A percentile compares a stretch with the other conserved stretches of the same genome.
Conservation (phyloP, 2,888 invertebrate species). For the Clitarchus hookeri region DNA sequence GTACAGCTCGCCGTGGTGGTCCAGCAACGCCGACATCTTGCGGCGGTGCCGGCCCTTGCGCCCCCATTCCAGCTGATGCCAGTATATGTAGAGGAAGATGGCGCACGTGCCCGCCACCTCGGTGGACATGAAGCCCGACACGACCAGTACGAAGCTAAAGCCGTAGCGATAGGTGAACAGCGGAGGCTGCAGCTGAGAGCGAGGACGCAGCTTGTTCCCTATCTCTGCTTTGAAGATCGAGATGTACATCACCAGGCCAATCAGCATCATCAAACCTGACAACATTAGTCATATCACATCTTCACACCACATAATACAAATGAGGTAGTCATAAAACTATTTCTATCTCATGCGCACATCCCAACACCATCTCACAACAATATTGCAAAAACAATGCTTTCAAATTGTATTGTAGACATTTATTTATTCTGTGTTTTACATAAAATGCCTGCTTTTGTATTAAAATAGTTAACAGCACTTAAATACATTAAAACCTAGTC, state of each 20-base stretch:
- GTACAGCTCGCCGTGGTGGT: constrained; percentile 30
- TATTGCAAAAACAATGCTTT: too few species aligned
- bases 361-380: too few species aligned
- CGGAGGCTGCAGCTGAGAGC: constrained; percentile 74
- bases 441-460: too few species aligned
- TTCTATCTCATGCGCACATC: too few species aligned
- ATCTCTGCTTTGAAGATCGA: constrained; percentile 90
- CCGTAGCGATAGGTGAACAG: constrained; percentile 86
- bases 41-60: constrained; percentile 44
- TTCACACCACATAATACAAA: too few species aligned
- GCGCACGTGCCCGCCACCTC: constrained; percentile 86
- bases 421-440: too few species aligned
- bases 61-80: constrained; percentile 71
- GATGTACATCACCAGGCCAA: constrained; percentile 91
- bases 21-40: constrained; percentile 40
- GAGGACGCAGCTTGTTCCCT: constrained; percentile 81
- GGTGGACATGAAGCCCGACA: constrained; percentile 80
- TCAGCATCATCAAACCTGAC: constrained; percentile 84
- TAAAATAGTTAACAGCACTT: too few species aligned
- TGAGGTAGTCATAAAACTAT: too few species aligned
- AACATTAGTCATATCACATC: too few species aligned
- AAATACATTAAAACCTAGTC: too few species aligned
- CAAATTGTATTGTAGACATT: too few species aligned
- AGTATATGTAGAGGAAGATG: constrained; percentile 83
- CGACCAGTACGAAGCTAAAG: constrained; percentile 84